These are phyloP conservation scores for Panulirus ornatus DNA, from an alignment of 1,140 invertebrate species.

Conservation along the genomic window DNA sequence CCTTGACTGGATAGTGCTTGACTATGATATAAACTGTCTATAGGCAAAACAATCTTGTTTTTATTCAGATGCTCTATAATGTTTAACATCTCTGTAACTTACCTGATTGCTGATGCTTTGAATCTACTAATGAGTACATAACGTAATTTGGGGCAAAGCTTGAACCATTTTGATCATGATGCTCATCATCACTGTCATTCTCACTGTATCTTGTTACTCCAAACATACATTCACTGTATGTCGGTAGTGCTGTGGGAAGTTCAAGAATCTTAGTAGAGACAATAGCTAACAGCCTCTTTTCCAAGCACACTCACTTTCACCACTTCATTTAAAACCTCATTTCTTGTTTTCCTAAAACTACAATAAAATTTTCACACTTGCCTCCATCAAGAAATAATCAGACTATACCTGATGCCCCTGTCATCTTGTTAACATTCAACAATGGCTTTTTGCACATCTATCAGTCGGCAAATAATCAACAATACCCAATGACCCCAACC, in stretches of 20 bases:
- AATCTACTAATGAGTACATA: slow-evolving; percentile 21
- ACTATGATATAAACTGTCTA: no score
- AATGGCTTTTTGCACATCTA: background rate
- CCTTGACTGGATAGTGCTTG: no score
- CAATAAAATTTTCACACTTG: background rate
- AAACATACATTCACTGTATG: slow-evolving; percentile 56
- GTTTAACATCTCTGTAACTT: background rate
- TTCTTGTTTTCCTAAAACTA: background rate
- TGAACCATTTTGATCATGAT: background rate
- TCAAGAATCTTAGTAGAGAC: background rate
- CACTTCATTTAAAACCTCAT: background rate
- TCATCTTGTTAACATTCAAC: background rate
- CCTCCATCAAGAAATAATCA: background rate
- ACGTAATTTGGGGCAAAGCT: slow-evolving; percentile 53
- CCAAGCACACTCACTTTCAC: background rate
- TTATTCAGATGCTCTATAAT: no score
- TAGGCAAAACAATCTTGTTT: no score
- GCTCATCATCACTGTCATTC: slow-evolving; percentile 45
- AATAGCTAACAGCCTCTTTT: no score
- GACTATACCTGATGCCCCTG: no score
- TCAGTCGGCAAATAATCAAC: no score
- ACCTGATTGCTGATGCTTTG: slow-evolving; percentile 11
- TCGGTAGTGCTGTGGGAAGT: slow-evolving; percentile 26
- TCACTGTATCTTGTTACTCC: slow-evolving; percentile 35
- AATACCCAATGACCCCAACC: no score